Conservation (phyloP, 2,113 vertebrate species). For the Heliornis fulica region DNA sequence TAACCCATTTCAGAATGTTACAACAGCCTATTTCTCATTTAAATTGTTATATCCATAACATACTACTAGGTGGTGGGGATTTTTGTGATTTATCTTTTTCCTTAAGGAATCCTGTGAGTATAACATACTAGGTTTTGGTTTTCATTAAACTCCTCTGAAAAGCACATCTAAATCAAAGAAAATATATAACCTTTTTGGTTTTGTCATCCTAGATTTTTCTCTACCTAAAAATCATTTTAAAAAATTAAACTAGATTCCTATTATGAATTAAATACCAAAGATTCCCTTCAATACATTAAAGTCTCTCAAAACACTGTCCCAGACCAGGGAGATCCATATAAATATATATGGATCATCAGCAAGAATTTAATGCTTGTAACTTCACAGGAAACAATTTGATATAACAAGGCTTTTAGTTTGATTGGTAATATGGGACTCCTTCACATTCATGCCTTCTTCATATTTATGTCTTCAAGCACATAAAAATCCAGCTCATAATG, state of each 20-base stretch:
- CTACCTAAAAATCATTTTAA: neutral
- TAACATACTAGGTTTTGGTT: neutral
- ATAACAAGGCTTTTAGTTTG: neutral
- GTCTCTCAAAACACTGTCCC: neutral
- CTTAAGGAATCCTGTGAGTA: neutral
- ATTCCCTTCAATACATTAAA: neutral
- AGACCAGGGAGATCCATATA: neutral
- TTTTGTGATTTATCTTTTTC: neutral
- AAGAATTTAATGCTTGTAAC: neutral
- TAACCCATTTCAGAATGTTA: neutral
- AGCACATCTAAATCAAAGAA: neutral
- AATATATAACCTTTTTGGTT: neutral
- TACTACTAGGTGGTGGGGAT: neutral
- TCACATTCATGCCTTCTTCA: neutral
- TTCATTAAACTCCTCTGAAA: neutral
- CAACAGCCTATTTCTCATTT: neutral
- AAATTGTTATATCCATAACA: neutral
- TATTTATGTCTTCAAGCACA: neutral
- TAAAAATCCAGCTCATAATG: neutral
- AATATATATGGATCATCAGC: neutral
- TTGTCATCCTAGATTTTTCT: neutral
- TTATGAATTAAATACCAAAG: neutral
- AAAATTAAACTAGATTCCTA: neutral
- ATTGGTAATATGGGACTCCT: neutral
- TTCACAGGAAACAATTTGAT: neutral